Base-by-base conservation (phyloP, 2,113 vertebrate genomes). In the Alouatta palliata region DNA sequence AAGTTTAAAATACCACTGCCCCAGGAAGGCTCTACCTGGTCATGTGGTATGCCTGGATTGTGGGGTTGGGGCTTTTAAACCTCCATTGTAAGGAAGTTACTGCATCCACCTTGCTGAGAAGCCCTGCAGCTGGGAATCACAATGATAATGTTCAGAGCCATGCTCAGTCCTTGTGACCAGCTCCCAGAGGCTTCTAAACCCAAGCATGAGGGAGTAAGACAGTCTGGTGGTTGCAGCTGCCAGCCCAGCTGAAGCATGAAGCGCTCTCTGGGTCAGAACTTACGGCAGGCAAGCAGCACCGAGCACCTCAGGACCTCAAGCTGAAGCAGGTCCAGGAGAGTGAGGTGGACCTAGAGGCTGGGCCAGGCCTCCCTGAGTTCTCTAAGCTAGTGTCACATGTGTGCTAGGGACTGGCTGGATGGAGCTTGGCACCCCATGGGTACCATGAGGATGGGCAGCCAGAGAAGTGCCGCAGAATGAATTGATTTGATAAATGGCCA, bases 401-500 rank as follows among this genome's bases (percentile, higher is more conserved):
- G 30, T 94, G 85, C 73, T 88, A 77, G 77, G 95, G 58, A 75
- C 87, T 95, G 54, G 68, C 71, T 91, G 56, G 91, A 58, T 96
- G 43, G 90, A 95, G 71, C 97, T 85, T 98, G 97, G 97, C 96
- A 97, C 98, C 98, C 95, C 97, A 5, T 2, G 0, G 27, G 97
- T 97, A 95, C 98, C 98, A 92, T 56, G 87, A 94, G 96, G 94
- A 93, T 3, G 27, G 96, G 95, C 16, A 14, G 98, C 30, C 92
- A 27, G 40, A 97, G 97, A 93, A 98, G 96, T 97, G 58, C 97
- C 40, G 1, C 95, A 14, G 98, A 98, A 99, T 99, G 98, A 99
- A 99, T 98, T 99, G 99, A 99, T 99, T 98, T 99, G 99, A 99
- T 99, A 99, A 99, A 99, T 99, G 99, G 99, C 98, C 98, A 98